Evolutionary conservation across 2,888 invertebrate genomes (phyloP), one percentile per base, ranked within the genome.

Genomic region (Oxycera nigricornis): DNA sequence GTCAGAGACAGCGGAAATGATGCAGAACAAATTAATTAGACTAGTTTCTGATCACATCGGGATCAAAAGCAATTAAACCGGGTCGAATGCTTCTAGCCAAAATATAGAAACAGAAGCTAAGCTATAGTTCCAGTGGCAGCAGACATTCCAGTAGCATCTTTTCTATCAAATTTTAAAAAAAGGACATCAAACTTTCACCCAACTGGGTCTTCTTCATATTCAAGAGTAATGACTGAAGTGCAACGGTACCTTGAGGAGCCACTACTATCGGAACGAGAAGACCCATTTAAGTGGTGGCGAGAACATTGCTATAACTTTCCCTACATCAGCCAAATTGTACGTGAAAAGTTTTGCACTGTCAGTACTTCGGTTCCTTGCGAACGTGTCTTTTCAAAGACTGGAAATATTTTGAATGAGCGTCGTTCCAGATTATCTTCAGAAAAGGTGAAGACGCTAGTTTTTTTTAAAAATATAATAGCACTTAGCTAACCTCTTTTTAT

Each of bases 201-300:
- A 3, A 46, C 6, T 3, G 46, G 46, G 46, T n/a, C 46, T n/a
- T n/a, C n/a, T n/a, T 2, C 17, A n/a, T 9, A 17, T 17, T 55
- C 55, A n/a, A 55, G 24, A 24, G 55, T 24, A 55, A 17, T 55
- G 22, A 24, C 24, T 17, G 22, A 55, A 55, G 55, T 22, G 20
- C 22, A 55, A 55, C 20, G 55, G 14, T 55, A 20, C 24, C 55
- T 55, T 55, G 55, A 55, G 14, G 55, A 55, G 24, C 55, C 55
- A n/a, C 20, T 55, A 9, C 24, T 55, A 55, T 4, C 55, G 6
- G 24, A 7, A 55, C 4, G n/a, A 4, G 24, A 55, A 55, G 22
- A 55, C 24, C 55, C 55, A 3, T 24, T 55, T n/a, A 55, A 24
- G 24, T 55, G 6, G 55, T 55, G 55, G 24, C 55, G 24, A 55